Conservation (phyloP, 2,888 invertebrate genomes). For the Schizotus pectinicornis region DNA sequence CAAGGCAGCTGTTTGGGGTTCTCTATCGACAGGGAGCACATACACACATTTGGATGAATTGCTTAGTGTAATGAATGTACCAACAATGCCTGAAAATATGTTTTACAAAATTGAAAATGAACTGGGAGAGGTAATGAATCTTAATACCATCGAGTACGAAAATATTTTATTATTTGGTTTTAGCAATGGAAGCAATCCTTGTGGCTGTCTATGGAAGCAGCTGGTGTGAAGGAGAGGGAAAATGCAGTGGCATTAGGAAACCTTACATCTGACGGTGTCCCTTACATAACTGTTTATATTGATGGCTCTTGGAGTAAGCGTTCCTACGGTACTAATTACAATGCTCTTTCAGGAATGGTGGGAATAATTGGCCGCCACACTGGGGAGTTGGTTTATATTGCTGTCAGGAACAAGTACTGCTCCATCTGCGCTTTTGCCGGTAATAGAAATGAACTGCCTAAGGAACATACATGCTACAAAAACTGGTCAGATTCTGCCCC, state of each 20-base stretch:
- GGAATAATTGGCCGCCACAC: slow-evolving; percentile 33
- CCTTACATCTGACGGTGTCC: too few species aligned
- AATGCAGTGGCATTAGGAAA: too few species aligned
- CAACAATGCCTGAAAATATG: slow-evolving; percentile 18
- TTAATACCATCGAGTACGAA: too few species aligned
- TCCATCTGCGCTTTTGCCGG: too few species aligned
- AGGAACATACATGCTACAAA: too few species aligned
- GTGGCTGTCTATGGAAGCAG: too few species aligned
- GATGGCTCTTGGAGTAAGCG: slow-evolving; percentile 39
- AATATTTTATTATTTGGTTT: too few species aligned
- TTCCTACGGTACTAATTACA: slow-evolving; percentile 35
- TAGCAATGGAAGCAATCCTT: too few species aligned
- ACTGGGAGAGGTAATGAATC: slow-evolving; percentile 22
- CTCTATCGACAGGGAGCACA: slow-evolving; percentile 31
- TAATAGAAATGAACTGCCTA: too few species aligned
- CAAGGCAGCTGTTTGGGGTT: slow-evolving; percentile 30
- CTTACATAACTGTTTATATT: slow-evolving; percentile 36
- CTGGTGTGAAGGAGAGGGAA: too few species aligned
- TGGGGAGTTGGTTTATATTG: slow-evolving; percentile 29
- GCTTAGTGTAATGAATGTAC: slow-evolving; percentile 30
- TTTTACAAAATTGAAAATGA: slow-evolving; percentile 27
- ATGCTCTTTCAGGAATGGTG: slow-evolving; percentile 36
- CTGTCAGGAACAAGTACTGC: slow-evolving; percentile 36
- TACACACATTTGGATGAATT: slow-evolving; percentile 25
- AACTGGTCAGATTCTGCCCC: too few species aligned